phyloP scores from a whole-genome alignment of 1,140 invertebrate genomes.

The Drosophila ercepeae region DNA sequence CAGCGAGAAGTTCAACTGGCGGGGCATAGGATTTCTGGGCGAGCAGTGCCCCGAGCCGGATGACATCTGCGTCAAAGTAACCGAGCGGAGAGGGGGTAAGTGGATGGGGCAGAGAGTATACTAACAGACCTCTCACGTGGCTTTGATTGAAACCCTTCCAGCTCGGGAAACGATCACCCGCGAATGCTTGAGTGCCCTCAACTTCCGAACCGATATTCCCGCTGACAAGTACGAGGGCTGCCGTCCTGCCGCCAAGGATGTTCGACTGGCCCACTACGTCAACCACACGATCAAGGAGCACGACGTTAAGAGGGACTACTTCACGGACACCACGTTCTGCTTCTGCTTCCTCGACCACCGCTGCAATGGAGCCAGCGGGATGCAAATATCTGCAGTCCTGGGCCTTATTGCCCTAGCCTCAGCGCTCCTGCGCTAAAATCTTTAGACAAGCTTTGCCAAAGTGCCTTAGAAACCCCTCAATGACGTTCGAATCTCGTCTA shows the following conservation, averaged over 20 bases:
- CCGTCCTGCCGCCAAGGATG: slow-evolving; percentile 90
- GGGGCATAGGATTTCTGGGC: slow-evolving; percentile 86
- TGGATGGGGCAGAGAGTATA: neutral
- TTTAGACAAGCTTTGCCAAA: slow-evolving; percentile 13
- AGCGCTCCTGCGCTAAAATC: slow-evolving; percentile 10
- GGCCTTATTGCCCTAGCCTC: slow-evolving; percentile 15
- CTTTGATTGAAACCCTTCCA: slow-evolving; percentile 83
- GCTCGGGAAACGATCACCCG: slow-evolving; percentile 92
- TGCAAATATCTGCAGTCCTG: slow-evolving; percentile 6
- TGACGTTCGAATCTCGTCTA: slow-evolving; percentile 57
- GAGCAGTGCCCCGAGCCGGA: slow-evolving; percentile 92
- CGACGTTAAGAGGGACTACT: slow-evolving; percentile 93
- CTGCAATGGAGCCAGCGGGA: slow-evolving; percentile 87
- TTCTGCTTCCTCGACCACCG: slow-evolving; percentile 96
- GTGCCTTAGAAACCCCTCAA: slow-evolving; percentile 56
- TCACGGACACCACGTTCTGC: slow-evolving; percentile 93
- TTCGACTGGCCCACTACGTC: slow-evolving; percentile 92
- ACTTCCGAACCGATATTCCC: slow-evolving; percentile 93
- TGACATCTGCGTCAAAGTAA: slow-evolving; percentile 96
- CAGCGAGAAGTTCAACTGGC: slow-evolving; percentile 93
- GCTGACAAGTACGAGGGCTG: slow-evolving; percentile 96
- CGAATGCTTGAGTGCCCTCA: slow-evolving; percentile 92
- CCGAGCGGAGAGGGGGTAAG: slow-evolving; percentile 93
- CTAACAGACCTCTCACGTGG: neutral
- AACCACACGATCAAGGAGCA: slow-evolving; percentile 94